phyloP scores from a whole-genome alignment of 1,140 invertebrate genomes.

The Adelges cooleyi region DNA sequence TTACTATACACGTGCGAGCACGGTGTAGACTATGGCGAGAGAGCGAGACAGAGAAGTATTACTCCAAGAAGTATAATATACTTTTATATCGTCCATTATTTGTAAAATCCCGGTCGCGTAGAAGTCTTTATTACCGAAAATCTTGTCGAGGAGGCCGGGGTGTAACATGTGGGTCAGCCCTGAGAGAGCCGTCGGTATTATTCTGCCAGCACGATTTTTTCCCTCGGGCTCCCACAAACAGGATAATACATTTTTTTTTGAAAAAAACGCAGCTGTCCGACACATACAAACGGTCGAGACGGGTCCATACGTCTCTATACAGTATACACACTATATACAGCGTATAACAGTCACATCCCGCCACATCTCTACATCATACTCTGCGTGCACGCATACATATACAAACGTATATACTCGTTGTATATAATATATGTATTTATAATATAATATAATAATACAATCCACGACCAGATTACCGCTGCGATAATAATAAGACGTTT shows the following conservation, averaged over 20 bases:
- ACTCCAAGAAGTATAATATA: too few species aligned
- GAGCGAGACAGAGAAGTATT: too few species aligned
- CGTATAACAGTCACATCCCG: too few species aligned
- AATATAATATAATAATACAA: background rate
- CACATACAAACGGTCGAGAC: too few species aligned
- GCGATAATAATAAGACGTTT: background rate
- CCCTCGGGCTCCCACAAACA: background rate
- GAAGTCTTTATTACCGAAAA: background rate
- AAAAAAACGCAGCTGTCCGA: slow-evolving; percentile 4
- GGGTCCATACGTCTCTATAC: too few species aligned
- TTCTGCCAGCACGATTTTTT: background rate
- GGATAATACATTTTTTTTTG: background rate
- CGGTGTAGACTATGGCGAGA: background rate
- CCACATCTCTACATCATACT: too few species aligned
- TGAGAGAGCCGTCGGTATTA: background rate
- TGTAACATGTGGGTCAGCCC: background rate
- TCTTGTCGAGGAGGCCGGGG: background rate
- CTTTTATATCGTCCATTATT: background rate
- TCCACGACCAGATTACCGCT: background rate
- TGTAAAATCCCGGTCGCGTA: background rate
- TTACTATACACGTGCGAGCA: too few species aligned
- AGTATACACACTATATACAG: too few species aligned
- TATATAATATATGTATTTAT: background rate
- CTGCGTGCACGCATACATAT: too few species aligned
- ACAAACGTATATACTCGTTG: too few species aligned